These are phyloP conservation scores for Poecilia gillii DNA, from an alignment of 2,797 vertebrate species.

Conservation along the genomic window DNA sequence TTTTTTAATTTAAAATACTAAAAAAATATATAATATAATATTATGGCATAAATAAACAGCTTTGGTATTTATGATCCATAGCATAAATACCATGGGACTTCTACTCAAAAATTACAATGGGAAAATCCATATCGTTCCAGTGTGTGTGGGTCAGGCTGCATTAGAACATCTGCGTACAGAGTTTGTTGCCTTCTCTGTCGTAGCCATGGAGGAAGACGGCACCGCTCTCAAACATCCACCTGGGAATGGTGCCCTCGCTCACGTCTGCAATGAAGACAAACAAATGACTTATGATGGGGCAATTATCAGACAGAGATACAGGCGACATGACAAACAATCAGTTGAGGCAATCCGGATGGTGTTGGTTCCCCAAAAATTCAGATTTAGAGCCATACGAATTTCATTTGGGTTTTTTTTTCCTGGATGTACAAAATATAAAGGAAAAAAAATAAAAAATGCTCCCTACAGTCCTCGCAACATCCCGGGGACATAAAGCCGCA, in stretches of 20 bases:
- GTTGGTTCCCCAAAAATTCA: neutral
- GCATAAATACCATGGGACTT: neutral
- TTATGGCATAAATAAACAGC: too few relatives aligned
- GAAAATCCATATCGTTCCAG: neutral
- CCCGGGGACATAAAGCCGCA: neutral
- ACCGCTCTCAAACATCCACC: constrained; percentile 91
- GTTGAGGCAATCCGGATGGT: neutral
- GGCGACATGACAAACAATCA: neutral
- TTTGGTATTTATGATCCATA: too few relatives aligned
- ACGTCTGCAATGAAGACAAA: constrained; percentile 83
- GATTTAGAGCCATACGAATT: neutral
- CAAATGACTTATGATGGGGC: constrained; percentile 4
- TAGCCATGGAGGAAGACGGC: constrained; percentile 94
- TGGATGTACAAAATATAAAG: neutral
- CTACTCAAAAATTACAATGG: neutral
- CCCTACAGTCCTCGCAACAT: neutral
- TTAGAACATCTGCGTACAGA: constrained; percentile 84
- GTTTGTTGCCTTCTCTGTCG: constrained; percentile 97
- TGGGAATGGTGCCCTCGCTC: constrained; percentile 89
- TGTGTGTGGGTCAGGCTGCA: neutral
- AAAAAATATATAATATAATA: too few relatives aligned
- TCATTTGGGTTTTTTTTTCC: neutral
- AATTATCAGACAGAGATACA: neutral
- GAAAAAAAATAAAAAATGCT: neutral
- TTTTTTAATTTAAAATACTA: neutral